phyloP scores from a whole-genome alignment of 2,113 vertebrate species.

The Zosterops borbonicus region DNA sequence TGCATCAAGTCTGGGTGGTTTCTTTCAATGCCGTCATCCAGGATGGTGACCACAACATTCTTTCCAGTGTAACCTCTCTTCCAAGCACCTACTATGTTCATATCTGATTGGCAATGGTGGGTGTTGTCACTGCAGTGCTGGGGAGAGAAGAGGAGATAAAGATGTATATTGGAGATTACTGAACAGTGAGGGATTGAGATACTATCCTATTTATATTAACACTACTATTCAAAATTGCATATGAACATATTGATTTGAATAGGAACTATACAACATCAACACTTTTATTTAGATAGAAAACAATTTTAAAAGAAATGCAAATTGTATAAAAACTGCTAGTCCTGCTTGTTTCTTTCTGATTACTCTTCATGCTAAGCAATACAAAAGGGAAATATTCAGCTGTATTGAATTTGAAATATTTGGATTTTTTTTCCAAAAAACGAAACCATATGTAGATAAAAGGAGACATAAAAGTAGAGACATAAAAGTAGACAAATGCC shows the following conservation, averaged over 20 bases:
- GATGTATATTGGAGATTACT: not conserved
- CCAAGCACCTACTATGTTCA: constrained; percentile 99
- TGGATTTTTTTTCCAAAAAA: not conserved
- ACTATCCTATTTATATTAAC: not conserved
- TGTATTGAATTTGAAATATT: not conserved
- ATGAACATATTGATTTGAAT: not conserved
- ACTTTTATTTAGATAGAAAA: not conserved
- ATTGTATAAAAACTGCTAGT: not conserved
- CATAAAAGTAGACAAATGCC: constrained; percentile 9
- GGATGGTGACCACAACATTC: constrained; percentile 95
- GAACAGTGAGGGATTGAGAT: not conserved
- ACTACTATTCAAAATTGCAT: not conserved
- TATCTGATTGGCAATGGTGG: constrained; percentile 96
- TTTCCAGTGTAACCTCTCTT: constrained; percentile 96
- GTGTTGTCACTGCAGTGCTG: constrained; percentile 96
- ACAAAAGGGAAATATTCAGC: not conserved
- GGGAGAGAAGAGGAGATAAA: constrained; percentile 27
- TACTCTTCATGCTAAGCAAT: not conserved
- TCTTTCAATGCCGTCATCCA: constrained; percentile 96
- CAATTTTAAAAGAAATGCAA: not conserved
- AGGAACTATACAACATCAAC: not conserved
- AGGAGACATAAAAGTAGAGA: constrained; percentile 27
- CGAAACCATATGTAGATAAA: constrained; percentile 7
- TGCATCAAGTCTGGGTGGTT: constrained; percentile 95
- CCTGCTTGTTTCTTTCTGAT: not conserved